Evolutionary conservation across 2,888 invertebrate genomes (phyloP).

Genomic region (Pteria penguin): DNA sequence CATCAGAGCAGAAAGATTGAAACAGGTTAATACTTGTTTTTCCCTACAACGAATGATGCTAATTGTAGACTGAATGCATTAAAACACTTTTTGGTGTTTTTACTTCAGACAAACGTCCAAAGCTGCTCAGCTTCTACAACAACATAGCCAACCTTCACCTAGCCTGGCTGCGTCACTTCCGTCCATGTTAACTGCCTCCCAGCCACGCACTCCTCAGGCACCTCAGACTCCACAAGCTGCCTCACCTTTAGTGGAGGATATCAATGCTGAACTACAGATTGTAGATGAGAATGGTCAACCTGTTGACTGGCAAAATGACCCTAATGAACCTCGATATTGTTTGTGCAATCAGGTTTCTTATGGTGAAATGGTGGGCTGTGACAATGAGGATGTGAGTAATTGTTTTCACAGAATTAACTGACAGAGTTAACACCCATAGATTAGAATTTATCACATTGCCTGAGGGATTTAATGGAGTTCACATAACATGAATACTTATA

Average conservation of each 20-base stretch:
- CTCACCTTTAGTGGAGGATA: slow-evolving; percentile 80
- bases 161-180: slow-evolving; percentile 44
- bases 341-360: slow-evolving; percentile 98
- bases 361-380: slow-evolving; percentile 99
- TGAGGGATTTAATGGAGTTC: too few relatives aligned
- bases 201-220: slow-evolving; percentile 69
- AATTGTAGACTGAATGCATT: too few relatives aligned
- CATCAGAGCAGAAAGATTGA: too few relatives aligned
- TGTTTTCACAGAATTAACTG: not conserved
- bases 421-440: not conserved
- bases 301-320: slow-evolving; percentile 93
- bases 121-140: slow-evolving; percentile 63
- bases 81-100: too few relatives aligned
- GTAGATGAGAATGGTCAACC: slow-evolving; percentile 70
- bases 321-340: slow-evolving; percentile 97
- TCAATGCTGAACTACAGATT: slow-evolving; percentile 69
- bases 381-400: slow-evolving; percentile 93
- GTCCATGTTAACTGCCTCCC: slow-evolving; percentile 26
- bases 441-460: too few relatives aligned
- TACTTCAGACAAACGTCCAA: slow-evolving; percentile 69
- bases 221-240: slow-evolving; percentile 80
- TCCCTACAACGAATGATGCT: too few relatives aligned
- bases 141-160: slow-evolving; percentile 46
- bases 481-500: too few relatives aligned
- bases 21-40: too few relatives aligned